phyloP scores from a whole-genome alignment of 2,797 vertebrate genomes.

The Somateria mollissima region DNA sequence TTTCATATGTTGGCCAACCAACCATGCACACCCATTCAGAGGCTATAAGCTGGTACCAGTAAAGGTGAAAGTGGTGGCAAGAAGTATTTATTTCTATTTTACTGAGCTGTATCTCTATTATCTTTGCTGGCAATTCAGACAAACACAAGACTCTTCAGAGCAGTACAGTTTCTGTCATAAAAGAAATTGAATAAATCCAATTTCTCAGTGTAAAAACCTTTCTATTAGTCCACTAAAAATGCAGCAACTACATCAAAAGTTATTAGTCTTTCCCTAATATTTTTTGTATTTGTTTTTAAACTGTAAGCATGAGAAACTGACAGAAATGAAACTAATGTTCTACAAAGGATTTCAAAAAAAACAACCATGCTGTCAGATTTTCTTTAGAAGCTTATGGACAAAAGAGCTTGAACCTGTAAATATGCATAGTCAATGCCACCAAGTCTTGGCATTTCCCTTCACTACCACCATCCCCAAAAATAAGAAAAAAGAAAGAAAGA shows the following conservation, averaged over 20 bases:
- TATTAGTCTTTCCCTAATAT: background rate
- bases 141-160: background rate
- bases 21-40: background rate
- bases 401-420: slow-evolving; percentile 20
- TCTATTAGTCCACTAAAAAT: background rate
- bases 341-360: background rate
- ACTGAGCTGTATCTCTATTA: background rate
- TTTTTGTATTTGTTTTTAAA: background rate
- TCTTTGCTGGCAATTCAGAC: background rate
- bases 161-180: background rate
- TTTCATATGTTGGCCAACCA: background rate
- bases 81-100: background rate
- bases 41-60: background rate
- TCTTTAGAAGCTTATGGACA: slow-evolving; percentile 1
- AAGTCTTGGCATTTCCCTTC: background rate
- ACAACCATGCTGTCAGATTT: background rate
- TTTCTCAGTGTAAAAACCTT: background rate
- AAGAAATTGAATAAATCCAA: background rate
- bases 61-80: background rate
- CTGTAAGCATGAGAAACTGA: background rate
- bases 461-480: too few relatives aligned
- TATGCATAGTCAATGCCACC: background rate
- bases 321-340: background rate
- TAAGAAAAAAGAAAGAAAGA: background rate
- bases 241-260: background rate